Percentiles rank a stretch among this genome's conserved stretches.
phyloP scores from a whole-genome alignment of 2,888 invertebrate genomes.

The Athrips mouffetella region DNA sequence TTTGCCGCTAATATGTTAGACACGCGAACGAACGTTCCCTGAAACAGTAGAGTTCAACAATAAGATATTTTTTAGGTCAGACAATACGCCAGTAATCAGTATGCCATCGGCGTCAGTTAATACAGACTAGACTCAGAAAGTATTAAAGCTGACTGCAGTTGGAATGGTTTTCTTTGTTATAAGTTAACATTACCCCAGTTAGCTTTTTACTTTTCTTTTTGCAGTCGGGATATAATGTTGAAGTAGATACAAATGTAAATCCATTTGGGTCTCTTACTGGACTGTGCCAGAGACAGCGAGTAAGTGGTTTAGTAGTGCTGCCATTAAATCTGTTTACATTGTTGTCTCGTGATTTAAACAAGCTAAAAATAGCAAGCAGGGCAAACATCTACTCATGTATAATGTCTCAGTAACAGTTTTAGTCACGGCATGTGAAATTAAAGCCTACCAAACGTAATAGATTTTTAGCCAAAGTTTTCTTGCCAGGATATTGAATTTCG shows the following conservation, averaged over 20 bases:
- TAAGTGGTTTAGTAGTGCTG: slow-evolving; percentile 8
- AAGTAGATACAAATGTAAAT: slow-evolving; percentile 1
- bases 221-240: not conserved
- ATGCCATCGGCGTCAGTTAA: not conserved
- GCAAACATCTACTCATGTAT: not conserved
- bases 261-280: slow-evolving; percentile 2
- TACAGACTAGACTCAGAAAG: slow-evolving; percentile 3
- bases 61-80: not conserved
- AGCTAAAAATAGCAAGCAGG: not conserved
- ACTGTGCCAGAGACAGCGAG: slow-evolving; percentile 4
- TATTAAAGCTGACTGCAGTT: not conserved
- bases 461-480: not conserved
- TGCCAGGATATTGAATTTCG: slow-evolving; percentile 7
- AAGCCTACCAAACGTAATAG: not conserved
- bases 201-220: not conserved
- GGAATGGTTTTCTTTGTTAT: not conserved
- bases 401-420: not conserved
- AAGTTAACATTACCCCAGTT: not conserved
- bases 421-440: not conserved
- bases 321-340: slow-evolving; percentile 11
- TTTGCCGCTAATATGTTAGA: slow-evolving; percentile 64
- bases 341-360: slow-evolving; percentile 5
- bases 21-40: slow-evolving; percentile 33
- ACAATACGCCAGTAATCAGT: slow-evolving; percentile 3
- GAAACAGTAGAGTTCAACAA: not conserved